These are phyloP conservation scores for Akabosia matsudoensis DNA, from an alignment of 1,140 invertebrate species.

Conservation along the genomic window DNA sequence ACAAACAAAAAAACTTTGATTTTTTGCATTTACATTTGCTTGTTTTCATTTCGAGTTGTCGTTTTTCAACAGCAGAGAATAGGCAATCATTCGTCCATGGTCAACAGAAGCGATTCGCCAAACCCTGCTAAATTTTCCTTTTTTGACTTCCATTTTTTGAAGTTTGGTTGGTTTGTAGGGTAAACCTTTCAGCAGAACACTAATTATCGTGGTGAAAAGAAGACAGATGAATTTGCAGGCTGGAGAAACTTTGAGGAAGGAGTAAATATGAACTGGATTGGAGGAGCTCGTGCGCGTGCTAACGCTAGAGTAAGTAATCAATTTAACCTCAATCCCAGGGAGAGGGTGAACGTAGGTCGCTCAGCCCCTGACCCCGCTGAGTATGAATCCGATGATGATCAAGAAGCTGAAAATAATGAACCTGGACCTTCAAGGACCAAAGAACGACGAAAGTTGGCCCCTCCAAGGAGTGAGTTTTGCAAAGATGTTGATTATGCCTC, in stretches of 20 bases:
- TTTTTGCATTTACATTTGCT: too few species aligned
- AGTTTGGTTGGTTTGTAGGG: too few species aligned
- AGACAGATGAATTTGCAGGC: not conserved
- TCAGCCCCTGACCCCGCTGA: not conserved
- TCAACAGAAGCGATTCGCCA: too few species aligned
- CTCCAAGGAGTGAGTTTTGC: not conserved
- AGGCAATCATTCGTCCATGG: too few species aligned
- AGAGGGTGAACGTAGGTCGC: not conserved
- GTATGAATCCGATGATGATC: not conserved
- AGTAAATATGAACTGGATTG: conserved; percentile 2
- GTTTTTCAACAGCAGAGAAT: too few species aligned
- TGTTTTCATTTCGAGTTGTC: too few species aligned
- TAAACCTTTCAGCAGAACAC: too few species aligned
- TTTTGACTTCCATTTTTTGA: too few species aligned
- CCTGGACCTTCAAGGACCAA: not conserved
- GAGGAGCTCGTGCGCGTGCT: not conserved
- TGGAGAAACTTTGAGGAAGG: not conserved
- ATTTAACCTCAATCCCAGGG: not conserved
- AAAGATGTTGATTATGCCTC: not conserved
- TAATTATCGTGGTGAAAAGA: not conserved
- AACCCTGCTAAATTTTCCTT: too few species aligned
- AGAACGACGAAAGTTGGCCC: not conserved
- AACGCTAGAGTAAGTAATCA: not conserved
- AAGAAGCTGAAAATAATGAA: not conserved
- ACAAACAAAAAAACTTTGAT: too few species aligned